Evolutionary conservation across 2,888 invertebrate genomes (phyloP), one percentile per base, ranked within the genome.

Genomic region (Mimachlamys varia): DNA sequence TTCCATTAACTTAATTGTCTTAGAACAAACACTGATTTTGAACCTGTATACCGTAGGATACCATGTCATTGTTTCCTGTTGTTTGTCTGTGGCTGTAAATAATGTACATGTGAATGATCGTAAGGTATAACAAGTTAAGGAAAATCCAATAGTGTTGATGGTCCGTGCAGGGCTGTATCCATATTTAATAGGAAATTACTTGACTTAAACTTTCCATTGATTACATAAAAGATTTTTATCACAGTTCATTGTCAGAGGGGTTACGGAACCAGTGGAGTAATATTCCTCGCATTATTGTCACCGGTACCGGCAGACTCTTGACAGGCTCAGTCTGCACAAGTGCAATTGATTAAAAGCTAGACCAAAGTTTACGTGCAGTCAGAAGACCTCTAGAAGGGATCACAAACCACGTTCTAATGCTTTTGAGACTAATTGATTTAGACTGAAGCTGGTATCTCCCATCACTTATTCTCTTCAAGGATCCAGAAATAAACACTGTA

Each of bases 341-440:
- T n/a, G n/a, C 62, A 62, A 62, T 62, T 62, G 62, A 62, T 62
- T 62, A 62, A 62, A 62, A 44, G 44, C 62, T 22, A 62, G n/a
- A 62, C 62, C 62, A 62, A 62, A 62, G 62, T 62, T 62, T 44
- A 44, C 44, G 44, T 44, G 22, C 22, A 22, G 62, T n/a, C 10
- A 22, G n/a, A 62, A 62, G 5, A 62, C 62, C 62, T 22, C 7
- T 22, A 62, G 17, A 19, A 62, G 62, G 62, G 15, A 62, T 62
- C n/a, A n/a, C 44, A 44, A 62, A 22, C 22, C n/a, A 22, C 12
- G 44, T 62, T 62, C n/a, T 62, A 22, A 22, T 22, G 22, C 62
- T 62, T 62, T 7, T 7, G 22, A 62, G 62, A 7, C 62, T 62
- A 22, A 62, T 62, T 62, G 62, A 62, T 62, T 62, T 62, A 62